phyloP scores from a whole-genome alignment of 2,113 vertebrate species.

The Solea senegalensis region DNA sequence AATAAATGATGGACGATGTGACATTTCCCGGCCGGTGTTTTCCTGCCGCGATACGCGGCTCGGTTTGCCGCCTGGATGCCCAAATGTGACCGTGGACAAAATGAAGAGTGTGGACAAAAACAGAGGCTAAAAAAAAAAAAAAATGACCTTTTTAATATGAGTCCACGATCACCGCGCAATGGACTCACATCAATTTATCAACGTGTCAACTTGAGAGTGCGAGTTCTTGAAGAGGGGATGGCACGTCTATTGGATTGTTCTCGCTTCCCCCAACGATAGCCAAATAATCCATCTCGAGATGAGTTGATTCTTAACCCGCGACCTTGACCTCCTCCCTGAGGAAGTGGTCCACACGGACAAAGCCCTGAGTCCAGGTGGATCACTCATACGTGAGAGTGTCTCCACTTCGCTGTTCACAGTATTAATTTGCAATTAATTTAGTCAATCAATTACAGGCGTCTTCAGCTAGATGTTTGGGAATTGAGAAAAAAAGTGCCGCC shows the following conservation, averaged over 20 bases:
- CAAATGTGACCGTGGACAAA: slow-evolving; percentile 31
- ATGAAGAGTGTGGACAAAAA: slow-evolving; percentile 31
- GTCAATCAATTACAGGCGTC: too few species aligned
- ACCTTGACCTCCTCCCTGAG: background rate
- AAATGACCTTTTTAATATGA: slow-evolving; percentile 57
- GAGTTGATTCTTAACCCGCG: slow-evolving; percentile 17
- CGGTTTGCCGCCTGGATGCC: slow-evolving; percentile 36
- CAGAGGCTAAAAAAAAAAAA: too few species aligned
- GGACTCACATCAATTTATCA: slow-evolving; percentile 43
- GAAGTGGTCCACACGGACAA: background rate
- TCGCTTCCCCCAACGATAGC: slow-evolving; percentile 23
- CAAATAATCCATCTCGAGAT: slow-evolving; percentile 16
- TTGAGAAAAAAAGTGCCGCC: too few species aligned
- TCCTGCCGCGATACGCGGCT: slow-evolving; percentile 30
- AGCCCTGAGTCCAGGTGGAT: background rate
- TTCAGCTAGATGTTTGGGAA: too few species aligned
- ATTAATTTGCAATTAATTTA: too few species aligned
- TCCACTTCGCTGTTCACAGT: too few species aligned
- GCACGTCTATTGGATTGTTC: background rate
- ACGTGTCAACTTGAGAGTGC: background rate
- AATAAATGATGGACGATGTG: slow-evolving; percentile 71
- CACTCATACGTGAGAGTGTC: background rate
- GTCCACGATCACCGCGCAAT: slow-evolving; percentile 13
- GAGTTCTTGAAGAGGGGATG: background rate
- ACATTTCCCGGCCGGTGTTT: slow-evolving; percentile 60